phyloP scores from a whole-genome alignment of 2,888 invertebrate species.

The Microdon myrmicae region DNA sequence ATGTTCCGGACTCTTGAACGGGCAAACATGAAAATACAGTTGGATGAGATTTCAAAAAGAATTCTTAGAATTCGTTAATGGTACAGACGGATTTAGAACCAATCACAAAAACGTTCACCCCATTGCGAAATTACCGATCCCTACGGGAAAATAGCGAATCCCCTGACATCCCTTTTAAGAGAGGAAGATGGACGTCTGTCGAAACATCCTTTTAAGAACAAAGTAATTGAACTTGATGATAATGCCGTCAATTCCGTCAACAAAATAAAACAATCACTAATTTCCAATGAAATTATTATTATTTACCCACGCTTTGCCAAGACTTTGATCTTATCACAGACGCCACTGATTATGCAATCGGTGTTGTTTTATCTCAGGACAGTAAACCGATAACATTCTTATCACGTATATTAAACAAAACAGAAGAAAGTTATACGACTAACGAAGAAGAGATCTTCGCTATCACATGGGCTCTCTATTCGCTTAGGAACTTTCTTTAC shows the following conservation, averaged over 20 bases:
- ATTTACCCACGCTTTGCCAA: constrained; percentile 15
- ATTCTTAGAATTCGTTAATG: constrained; percentile 26
- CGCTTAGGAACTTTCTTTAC: constrained; percentile 21
- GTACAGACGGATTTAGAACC: constrained; percentile 18
- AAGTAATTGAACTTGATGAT: constrained; percentile 9
- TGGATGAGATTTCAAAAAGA: constrained; percentile 16
- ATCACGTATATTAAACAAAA: constrained; percentile 21
- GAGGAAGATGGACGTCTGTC: constrained; percentile 26
- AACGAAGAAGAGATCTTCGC: constrained; percentile 25
- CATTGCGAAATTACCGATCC: constrained; percentile 21
- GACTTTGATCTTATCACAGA: constrained; percentile 54
- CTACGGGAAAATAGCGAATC: constrained; percentile 18
- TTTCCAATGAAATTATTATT: constrained; percentile 24
- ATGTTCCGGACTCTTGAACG: neutral
- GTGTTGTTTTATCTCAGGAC: constrained; percentile 55
- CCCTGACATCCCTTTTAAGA: constrained; percentile 15
- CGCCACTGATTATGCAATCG: constrained; percentile 55
- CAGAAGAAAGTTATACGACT: constrained; percentile 20
- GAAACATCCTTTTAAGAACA: constrained; percentile 19
- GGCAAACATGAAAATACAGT: constrained; percentile 3
- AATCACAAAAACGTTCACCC: constrained; percentile 28
- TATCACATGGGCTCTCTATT: constrained; percentile 5
- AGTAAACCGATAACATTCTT: constrained; percentile 30
- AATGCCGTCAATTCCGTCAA: constrained; percentile 16
- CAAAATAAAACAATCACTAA: constrained; percentile 20